Evolutionary conservation across 2,113 vertebrate species (phyloP).

Genomic region (pig (Sus scrofa)): T2T-Sscrofa CM001155.3:4425001-4425500

Average conservation of each 20-base stretch:
- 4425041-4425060: background rate
- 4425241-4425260: no score
- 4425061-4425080: background rate
- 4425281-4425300: background rate
- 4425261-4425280: background rate
- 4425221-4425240: background rate
- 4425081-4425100: background rate
- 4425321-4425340: background rate
- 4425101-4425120: background rate
- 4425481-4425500: no score
- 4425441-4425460: no score
- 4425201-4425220: background rate
- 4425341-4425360: background rate
- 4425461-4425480: no score
- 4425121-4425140: background rate
- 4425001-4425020: background rate
- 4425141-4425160: background rate
- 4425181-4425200: background rate
- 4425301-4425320: background rate
- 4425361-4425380: no score
- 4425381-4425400: no score
- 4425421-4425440: no score
- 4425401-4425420: no score
- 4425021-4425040: background rate
- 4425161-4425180: rapidly evolving